A percentile compares a stretch with the other conserved stretches of the same genome.
These are phyloP conservation scores for Anthonomus grandis DNA, from an alignment of 1,140 invertebrate species.

Conservation along the genomic window DNA sequence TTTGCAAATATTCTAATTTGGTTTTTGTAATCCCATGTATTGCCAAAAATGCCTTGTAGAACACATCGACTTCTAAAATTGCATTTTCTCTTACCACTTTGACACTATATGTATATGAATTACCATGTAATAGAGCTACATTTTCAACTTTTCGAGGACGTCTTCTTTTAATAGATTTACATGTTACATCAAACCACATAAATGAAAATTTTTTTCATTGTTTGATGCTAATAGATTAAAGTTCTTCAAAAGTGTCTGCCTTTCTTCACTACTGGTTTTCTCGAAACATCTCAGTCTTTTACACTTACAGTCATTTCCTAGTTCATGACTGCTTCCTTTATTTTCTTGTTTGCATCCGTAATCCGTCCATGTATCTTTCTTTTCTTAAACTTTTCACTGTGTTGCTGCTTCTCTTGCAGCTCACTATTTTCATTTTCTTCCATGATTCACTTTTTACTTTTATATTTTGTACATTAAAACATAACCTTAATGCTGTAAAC, in stretches of 20 bases:
- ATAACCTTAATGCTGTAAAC: too few species aligned
- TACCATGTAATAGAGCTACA: not conserved
- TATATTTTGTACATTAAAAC: too few species aligned
- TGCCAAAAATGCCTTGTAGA: not conserved
- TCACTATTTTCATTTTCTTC: too few species aligned
- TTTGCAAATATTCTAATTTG: conserved; percentile 13
- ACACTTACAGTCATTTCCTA: not conserved
- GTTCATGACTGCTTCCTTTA: conserved; percentile 1
- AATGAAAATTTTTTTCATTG: conserved; percentile 9
- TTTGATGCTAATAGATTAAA: not conserved
- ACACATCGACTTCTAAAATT: not conserved
- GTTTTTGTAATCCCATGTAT: conserved; percentile 11
- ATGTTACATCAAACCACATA: conserved; percentile 7
- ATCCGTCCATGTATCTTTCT: conserved; percentile 4
- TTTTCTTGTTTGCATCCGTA: conserved; percentile 1
- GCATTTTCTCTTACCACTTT: not conserved
- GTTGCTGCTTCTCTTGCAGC: too few species aligned
- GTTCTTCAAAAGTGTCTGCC: not conserved
- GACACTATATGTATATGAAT: not conserved
- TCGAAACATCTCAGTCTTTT: conserved; percentile 3
- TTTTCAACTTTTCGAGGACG: not conserved
- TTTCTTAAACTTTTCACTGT: too few species aligned
- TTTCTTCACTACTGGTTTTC: not conserved
- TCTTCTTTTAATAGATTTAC: not conserved
- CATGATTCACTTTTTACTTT: too few species aligned